Conservation (phyloP, 2,797 vertebrate species). For the Cuniculus paca region DNA sequence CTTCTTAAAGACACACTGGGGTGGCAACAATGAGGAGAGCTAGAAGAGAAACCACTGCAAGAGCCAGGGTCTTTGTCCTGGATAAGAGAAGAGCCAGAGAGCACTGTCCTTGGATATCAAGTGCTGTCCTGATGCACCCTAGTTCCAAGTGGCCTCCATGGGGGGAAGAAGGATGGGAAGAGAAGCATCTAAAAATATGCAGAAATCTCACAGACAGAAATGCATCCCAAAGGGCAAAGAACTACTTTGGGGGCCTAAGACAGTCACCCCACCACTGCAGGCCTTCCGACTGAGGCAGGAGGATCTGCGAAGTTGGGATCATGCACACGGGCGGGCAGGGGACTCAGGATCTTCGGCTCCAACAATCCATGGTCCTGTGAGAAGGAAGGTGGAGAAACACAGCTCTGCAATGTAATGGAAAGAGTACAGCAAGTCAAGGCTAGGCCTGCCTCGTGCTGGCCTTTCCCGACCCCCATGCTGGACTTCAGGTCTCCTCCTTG, state of each 20-base stretch:
- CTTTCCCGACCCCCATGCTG: background rate
- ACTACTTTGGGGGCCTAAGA: background rate
- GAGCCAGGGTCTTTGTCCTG: background rate
- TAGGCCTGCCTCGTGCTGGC: background rate
- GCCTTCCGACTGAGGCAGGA: background rate
- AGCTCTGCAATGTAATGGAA: background rate
- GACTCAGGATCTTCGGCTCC: background rate
- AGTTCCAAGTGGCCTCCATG: background rate
- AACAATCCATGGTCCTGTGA: background rate
- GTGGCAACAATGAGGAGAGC: background rate
- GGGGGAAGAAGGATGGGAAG: background rate
- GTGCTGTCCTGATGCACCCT: background rate
- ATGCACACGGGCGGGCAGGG: background rate
- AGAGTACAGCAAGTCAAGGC: fast-evolving
- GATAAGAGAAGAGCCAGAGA: background rate
- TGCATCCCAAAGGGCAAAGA: background rate
- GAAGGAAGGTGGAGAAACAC: no score
- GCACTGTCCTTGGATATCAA: background rate
- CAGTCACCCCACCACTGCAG: background rate
- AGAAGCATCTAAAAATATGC: background rate
- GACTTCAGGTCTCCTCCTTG: background rate
- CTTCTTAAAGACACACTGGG: background rate
- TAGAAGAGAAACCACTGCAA: background rate
- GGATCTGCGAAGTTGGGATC: background rate
- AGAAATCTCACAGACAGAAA: background rate